These are phyloP conservation scores for Oxyteleia sp. DNA, from an alignment of 2,888 invertebrate species.

Conservation along the genomic window DNA sequence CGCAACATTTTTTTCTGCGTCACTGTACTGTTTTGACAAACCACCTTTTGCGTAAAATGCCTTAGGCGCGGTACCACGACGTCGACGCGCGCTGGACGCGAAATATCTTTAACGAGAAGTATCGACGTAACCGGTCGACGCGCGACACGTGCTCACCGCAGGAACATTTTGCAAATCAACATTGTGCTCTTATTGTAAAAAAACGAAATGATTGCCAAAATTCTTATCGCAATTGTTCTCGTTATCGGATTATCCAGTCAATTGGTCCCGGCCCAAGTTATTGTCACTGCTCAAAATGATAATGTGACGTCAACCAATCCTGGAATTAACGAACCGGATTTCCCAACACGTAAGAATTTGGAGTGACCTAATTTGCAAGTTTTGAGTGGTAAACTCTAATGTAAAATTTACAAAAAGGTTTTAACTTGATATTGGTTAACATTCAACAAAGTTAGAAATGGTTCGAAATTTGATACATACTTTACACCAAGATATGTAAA, in stretches of 20 bases:
- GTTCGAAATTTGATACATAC: too few relatives aligned
- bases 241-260: conserved; percentile 71
- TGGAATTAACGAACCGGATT: conserved; percentile 82
- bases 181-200: conserved; percentile 7
- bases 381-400: too few relatives aligned
- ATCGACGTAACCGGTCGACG: conserved; percentile 38
- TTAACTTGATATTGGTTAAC: too few relatives aligned
- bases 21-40: conserved; percentile 56
- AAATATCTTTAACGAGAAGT: conserved; percentile 42
- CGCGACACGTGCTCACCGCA: conserved; percentile 36
- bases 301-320: conserved; percentile 50
- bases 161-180: conserved; percentile 15
- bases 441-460: too few relatives aligned
- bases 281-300: conserved; percentile 67
- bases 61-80: conserved; percentile 66
- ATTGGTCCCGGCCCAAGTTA: conserved; percentile 71
- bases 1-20: conserved; percentile 64
- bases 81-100: conserved; percentile 50
- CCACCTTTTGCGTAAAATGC: conserved; percentile 57
- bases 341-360: conserved; percentile 84
- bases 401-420: too few relatives aligned
- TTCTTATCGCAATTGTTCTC: conserved; percentile 56
- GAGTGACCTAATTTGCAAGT: too few relatives aligned
- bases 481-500: too few relatives aligned
- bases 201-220: conserved; percentile 33